Percentiles rank a stretch among this genome's conserved stretches.
Evolutionary conservation across 2,113 vertebrate species (phyloP).

Genomic region (Phyllostomus hastatus): DNA sequence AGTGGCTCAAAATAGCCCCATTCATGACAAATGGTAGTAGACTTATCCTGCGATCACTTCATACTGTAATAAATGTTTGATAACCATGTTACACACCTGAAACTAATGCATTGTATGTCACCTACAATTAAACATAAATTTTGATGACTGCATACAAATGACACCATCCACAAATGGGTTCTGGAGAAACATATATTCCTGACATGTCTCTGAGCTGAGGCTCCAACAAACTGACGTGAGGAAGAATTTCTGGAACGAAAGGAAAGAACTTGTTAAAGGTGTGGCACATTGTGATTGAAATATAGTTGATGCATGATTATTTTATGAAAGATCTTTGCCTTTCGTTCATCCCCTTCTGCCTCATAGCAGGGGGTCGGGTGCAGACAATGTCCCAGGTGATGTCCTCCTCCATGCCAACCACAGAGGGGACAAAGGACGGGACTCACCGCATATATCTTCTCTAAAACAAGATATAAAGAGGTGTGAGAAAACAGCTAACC

Average conservation of each 20-base stretch:
- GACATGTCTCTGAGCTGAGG: not conserved
- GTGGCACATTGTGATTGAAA: not conserved
- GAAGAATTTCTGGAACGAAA: not conserved
- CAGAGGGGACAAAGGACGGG: not conserved
- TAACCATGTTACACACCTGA: not conserved
- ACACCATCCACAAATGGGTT: not conserved
- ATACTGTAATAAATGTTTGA: not conserved
- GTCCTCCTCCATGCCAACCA: not conserved
- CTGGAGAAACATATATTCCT: not conserved
- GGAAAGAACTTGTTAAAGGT: not conserved
- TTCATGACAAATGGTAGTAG: not conserved
- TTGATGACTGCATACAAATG: not conserved
- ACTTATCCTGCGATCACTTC: not conserved
- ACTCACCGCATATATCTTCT: not conserved
- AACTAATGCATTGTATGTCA: not conserved
- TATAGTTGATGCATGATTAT: rapidly evolving
- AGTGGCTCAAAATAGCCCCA: not conserved
- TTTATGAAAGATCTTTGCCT: not conserved
- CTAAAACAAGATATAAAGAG: not conserved
- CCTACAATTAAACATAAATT: not conserved
- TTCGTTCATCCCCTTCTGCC: not conserved
- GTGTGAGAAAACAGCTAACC: not conserved
- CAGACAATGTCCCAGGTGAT: not conserved
- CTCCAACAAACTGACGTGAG: not conserved
- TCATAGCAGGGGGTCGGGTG: not conserved